Percentiles rank a stretch among this genome's conserved stretches.
phyloP scores from a whole-genome alignment of 2,797 vertebrate species.

The Peromyscus melanophrys region DNA sequence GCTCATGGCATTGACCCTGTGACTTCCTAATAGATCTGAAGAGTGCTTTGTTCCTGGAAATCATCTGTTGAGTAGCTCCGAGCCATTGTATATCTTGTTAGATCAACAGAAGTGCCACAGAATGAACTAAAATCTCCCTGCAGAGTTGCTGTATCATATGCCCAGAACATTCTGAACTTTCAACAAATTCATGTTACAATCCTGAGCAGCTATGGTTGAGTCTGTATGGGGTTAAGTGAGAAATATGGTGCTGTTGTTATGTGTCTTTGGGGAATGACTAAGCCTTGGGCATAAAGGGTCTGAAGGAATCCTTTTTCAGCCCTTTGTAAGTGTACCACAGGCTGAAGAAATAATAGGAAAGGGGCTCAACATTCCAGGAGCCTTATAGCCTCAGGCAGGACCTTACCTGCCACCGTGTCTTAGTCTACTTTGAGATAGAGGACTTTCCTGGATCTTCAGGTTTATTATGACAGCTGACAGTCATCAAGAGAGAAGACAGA shows the following conservation, averaged over 20 bases:
- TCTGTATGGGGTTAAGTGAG: constrained; percentile 79
- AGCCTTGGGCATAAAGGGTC: constrained; percentile 1
- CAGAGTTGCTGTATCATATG: constrained; percentile 65
- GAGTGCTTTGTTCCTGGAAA: constrained; percentile 81
- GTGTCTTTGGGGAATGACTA: constrained; percentile 65
- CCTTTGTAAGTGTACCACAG: constrained; percentile 11
- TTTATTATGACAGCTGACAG: not conserved
- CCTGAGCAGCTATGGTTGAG: constrained; percentile 42
- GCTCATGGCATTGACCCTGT: constrained; percentile 64
- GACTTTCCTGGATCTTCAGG: not conserved
- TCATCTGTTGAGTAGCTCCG: constrained; percentile 73
- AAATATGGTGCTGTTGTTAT: constrained; percentile 50
- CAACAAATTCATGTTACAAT: constrained; percentile 52
- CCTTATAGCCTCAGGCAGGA: not conserved
- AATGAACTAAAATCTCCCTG: constrained; percentile 82
- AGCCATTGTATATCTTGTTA: constrained; percentile 83
- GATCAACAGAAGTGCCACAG: constrained; percentile 69
- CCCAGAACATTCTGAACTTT: constrained; percentile 76
- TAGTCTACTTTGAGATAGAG: not conserved
- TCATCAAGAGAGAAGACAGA: not conserved
- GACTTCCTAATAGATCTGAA: constrained; percentile 74
- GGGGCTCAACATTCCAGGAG: not conserved
- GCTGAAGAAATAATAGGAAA: not conserved
- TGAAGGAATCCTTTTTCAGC: not conserved
- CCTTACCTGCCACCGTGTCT: not conserved